Base-by-base conservation (phyloP, 2,888 invertebrate species). In the Conomelus anceps region DNA sequence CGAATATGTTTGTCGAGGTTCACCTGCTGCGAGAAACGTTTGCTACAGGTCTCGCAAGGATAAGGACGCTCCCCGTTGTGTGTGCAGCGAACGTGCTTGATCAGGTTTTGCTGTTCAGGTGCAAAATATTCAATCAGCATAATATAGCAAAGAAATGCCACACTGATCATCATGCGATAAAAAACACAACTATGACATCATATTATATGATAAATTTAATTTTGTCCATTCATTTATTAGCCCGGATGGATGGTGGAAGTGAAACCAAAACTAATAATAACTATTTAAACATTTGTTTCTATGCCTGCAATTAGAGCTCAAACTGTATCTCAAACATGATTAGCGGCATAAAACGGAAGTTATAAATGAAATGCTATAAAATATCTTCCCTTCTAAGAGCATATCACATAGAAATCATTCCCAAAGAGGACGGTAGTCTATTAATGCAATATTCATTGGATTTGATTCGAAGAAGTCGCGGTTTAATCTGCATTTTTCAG, bases 11-110 rank as follows among this genome's bases (percentile, higher is more conserved):
- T 91, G 23, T 89, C 90, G 29, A 91, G 88, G 89, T 92, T 89
- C 22, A 90, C 91, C 24, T 91, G 91, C 26, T 91, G 91, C 6
- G 91, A 89, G 89, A 91, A 91, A 20, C 91, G 88, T 84, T 91
- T 91, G 22, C 85, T 84, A 84, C 91, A 91, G 13, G 90, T 29
- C n/a, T 89, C 86, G 88, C 91, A 91, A 0, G 86, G 86, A 88
- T 90, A 91, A n/a, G 91, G 91, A 90, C 89, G 91, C 86, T 92
- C 91, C 91, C 93, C 93, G 22, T 91, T 91, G 84, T 92, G 92
- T 6, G 63, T 63, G 63, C 63, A 63, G 63, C 63, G 63, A 20
- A 63, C 63, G n/a, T 63, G 63, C 63, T 63, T 63, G 3, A 63
- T 63, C 63, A 63, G 63, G 63, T 63, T 63, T 63, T 63, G 63